Conservation (phyloP, 2,888 invertebrate species). For the Sturmia bella region DNA sequence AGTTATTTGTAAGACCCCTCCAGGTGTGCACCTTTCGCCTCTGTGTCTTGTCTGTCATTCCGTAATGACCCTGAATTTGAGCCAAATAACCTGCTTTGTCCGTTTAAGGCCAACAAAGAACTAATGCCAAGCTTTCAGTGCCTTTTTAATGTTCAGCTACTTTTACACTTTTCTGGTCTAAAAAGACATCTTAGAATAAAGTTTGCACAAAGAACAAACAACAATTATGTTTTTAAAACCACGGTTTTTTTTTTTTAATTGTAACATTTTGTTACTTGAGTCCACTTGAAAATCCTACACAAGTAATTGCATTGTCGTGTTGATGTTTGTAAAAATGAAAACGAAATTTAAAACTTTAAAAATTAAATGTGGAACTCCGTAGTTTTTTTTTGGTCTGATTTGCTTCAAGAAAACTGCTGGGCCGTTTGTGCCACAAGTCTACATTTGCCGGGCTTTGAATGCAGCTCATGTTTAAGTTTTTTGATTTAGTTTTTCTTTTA, state of each 20-base stretch:
- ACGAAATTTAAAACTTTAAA: conserved; percentile 10
- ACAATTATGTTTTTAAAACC: neutral
- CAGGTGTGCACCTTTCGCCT: too few relatives aligned
- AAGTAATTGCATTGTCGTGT: neutral
- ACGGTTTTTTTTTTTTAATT: conserved; percentile 3
- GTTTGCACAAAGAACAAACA: neutral
- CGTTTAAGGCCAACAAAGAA: too few relatives aligned
- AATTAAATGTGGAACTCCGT: neutral
- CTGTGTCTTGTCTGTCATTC: too few relatives aligned
- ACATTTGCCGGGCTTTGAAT: conserved; percentile 17
- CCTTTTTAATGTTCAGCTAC: too few relatives aligned
- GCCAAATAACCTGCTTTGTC: too few relatives aligned
- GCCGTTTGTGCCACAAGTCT: conserved; percentile 9
- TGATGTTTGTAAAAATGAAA: conserved; percentile 15
- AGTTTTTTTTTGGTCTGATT: neutral
- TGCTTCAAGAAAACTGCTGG: neutral
- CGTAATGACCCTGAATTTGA: too few relatives aligned
- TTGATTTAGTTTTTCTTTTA: neutral
- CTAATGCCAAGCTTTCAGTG: too few relatives aligned
- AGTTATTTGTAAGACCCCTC: too few relatives aligned
- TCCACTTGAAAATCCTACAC: conserved; percentile 32
- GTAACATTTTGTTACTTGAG: conserved; percentile 24
- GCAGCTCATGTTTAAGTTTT: conserved; percentile 19
- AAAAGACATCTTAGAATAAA: neutral
- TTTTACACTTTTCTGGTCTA: neutral